Percentiles rank a stretch among this genome's conserved stretches.
Conservation (phyloP, 2,888 invertebrate species). For the Microchrysa polita region DNA sequence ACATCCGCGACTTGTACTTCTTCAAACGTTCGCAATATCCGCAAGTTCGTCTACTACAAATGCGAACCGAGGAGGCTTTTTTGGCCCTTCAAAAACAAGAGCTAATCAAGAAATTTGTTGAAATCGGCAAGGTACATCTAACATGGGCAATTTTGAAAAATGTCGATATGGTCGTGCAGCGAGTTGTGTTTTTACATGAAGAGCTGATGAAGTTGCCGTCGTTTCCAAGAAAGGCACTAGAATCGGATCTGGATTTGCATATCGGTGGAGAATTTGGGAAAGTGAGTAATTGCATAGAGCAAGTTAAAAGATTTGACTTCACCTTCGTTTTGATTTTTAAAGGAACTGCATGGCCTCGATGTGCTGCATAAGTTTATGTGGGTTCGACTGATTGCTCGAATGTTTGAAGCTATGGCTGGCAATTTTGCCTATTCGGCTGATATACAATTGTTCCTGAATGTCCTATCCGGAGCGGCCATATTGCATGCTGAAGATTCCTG, state of each 20-base stretch:
- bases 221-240: slow-evolving; percentile 97
- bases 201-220: slow-evolving; percentile 98
- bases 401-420: slow-evolving; percentile 98
- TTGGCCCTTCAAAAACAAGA: slow-evolving; percentile 91
- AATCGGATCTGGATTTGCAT: slow-evolving; percentile 94
- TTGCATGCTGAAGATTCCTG: slow-evolving; percentile 97
- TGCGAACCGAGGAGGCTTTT: slow-evolving; percentile 92
- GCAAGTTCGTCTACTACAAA: slow-evolving; percentile 90
- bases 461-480: slow-evolving; percentile 94
- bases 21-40: slow-evolving; percentile 98
- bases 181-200: slow-evolving; percentile 98
- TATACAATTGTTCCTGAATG: slow-evolving; percentile 96
- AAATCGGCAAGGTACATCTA: slow-evolving; percentile 93
- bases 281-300: slow-evolving; percentile 44
- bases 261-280: slow-evolving; percentile 89
- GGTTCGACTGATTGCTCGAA: slow-evolving; percentile 93
- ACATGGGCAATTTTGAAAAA: slow-evolving; percentile 94
- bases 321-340: neutral
- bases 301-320: neutral
- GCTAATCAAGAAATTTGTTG: slow-evolving; percentile 91
- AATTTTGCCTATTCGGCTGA: slow-evolving; percentile 97
- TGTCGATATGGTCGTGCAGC: slow-evolving; percentile 94
- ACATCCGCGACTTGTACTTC: slow-evolving; percentile 94
- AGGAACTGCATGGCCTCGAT: slow-evolving; percentile 90
- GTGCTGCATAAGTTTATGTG: slow-evolving; percentile 99